Evolutionary conservation across 2,888 invertebrate species (phyloP), one percentile per base, ranked within the genome.

Genomic region (Sarcophaga caerulescens): DNA sequence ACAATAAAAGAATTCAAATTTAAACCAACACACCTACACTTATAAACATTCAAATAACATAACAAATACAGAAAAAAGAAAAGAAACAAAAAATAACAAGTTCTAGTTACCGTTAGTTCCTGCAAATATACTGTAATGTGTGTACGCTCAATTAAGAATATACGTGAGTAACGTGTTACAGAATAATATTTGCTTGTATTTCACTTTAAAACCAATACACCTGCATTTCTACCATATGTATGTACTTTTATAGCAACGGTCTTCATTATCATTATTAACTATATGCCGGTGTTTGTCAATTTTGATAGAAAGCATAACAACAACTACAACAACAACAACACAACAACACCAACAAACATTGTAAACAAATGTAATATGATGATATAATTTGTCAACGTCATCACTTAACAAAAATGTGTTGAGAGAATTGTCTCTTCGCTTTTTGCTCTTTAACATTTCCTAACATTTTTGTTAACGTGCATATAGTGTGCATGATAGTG

Each of bases 381-480:
- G 81, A 81, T 76, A 47, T 76, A 76, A 68, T 62, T 76, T 76
- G 70, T 60, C 59, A 71, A 71, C 70, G 59, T 71, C 65, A 76
- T 77, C 45, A 65, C 69, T 52, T 17, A 76, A 76, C 63, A 12
- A 21, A 69, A 75, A 62, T 73, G 62, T 60, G 65, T 8, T 63
- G 74, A 81, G 19, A 82, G 70, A 70, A 45, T 65, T 76, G 44
- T 69, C 65, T 70, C 44, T 57, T 65, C 2, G 6, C n/a, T 23
- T 35, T 35, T 52, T 52, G 17, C 52, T 52, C 17, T 12, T 52
- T 52, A 52, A 52, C 52, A 52, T 52, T 17, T 62, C 14, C 4
- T 62, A 35, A 35, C 35, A 10, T 8, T 35, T 35, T 35, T 35
- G 35, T 35, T 35, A 35, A 35, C 8, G 35, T 35, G 35, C 35